Conservation (phyloP, 2,888 invertebrate genomes). For the Diaphora mendica region DNA sequence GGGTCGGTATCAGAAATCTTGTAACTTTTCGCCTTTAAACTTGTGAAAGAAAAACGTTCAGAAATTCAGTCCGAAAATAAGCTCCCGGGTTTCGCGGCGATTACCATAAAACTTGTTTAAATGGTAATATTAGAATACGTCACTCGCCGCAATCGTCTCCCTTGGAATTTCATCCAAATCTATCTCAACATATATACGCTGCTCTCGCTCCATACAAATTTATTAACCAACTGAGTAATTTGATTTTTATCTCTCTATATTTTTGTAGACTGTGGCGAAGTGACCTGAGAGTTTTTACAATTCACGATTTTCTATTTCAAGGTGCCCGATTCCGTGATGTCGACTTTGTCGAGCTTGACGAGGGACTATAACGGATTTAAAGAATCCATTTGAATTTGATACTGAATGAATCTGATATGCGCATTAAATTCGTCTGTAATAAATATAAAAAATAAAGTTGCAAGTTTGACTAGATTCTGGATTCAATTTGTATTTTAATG, state of each 20-base stretch:
- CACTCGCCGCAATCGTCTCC: slow-evolving; percentile 75
- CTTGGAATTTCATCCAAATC: slow-evolving; percentile 67
- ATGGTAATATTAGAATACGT: slow-evolving; percentile 86
- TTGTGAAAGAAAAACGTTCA: slow-evolving; percentile 77
- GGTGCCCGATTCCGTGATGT: slow-evolving; percentile 57
- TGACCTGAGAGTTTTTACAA: slow-evolving; percentile 58
- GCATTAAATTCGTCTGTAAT: slow-evolving; percentile 10
- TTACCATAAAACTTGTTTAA: slow-evolving; percentile 87
- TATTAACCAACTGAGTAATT: slow-evolving; percentile 41
- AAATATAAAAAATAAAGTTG: neutral
- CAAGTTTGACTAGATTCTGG: neutral
- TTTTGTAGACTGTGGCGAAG: slow-evolving; percentile 41
- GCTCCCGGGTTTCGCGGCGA: slow-evolving; percentile 73
- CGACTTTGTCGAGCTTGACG: slow-evolving; percentile 37
- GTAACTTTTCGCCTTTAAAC: slow-evolving; percentile 79
- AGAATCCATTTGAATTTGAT: slow-evolving; percentile 38
- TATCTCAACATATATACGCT: slow-evolving; percentile 54
- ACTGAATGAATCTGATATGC: slow-evolving; percentile 29
- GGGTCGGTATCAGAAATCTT: slow-evolving; percentile 75
- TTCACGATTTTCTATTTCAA: slow-evolving; percentile 63
- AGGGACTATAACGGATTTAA: slow-evolving; percentile 53
- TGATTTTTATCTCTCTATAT: neutral
- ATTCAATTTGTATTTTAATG: neutral
- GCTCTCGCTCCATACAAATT: slow-evolving; percentile 16
- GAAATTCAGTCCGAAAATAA: slow-evolving; percentile 81